These are phyloP conservation scores for Rallus crepitans DNA, from an alignment of 2,797 vertebrate species.

Conservation along the genomic window DNA sequence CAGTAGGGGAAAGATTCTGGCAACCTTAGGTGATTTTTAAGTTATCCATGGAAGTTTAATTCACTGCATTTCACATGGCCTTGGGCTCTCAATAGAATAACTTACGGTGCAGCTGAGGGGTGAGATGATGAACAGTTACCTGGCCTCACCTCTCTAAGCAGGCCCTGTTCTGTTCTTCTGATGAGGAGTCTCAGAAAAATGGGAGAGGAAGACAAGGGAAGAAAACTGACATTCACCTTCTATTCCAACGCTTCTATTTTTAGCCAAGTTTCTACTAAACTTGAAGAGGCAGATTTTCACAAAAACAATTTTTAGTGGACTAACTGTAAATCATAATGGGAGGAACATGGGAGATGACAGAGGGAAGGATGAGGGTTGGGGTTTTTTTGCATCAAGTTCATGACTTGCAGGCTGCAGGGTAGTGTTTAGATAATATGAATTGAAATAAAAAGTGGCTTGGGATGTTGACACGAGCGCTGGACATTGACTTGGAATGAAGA, in stretches of 20 bases:
- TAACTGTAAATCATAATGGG: slow-evolving; percentile 53
- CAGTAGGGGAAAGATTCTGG: neutral
- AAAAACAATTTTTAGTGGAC: slow-evolving; percentile 29
- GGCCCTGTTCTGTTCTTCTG: neutral
- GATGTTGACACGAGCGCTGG: slow-evolving; percentile 25
- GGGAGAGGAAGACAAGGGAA: neutral
- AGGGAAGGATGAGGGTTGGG: neutral
- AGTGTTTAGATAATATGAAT: slow-evolving; percentile 46
- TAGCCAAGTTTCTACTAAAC: slow-evolving; percentile 24
- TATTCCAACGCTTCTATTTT: slow-evolving; percentile 31
- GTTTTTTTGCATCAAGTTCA: slow-evolving; percentile 18
- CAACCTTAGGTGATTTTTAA: neutral
- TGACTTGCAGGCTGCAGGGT: slow-evolving; percentile 36
- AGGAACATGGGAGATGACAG: neutral
- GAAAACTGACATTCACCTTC: neutral
- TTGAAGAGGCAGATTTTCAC: slow-evolving; percentile 29
- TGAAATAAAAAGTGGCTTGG: slow-evolving; percentile 37
- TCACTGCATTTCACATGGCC: slow-evolving; percentile 26
- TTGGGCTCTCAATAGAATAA: slow-evolving; percentile 32
- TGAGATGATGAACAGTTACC: neutral
- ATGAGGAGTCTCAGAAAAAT: neutral
- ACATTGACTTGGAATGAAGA: slow-evolving; percentile 27
- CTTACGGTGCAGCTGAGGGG: slow-evolving; percentile 7
- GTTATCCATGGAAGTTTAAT: slow-evolving; percentile 23
- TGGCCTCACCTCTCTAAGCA: neutral